Evolutionary conservation across 2,113 vertebrate genomes (phyloP).

Genomic region (Phodopus roborovskii): DNA sequence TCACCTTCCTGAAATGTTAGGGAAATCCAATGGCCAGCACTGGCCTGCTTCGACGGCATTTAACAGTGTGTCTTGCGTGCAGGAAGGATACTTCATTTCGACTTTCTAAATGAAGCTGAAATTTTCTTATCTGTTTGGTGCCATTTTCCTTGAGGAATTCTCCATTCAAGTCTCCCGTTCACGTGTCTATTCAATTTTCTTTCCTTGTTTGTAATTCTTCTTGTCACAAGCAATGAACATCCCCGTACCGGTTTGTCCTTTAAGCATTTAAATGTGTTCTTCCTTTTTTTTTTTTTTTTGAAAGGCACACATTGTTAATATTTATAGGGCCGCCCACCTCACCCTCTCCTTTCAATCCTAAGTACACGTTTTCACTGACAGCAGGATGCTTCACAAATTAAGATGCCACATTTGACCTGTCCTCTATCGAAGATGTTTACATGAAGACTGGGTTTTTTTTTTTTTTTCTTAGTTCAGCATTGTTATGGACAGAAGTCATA

Average conservation of each 20-base stretch:
- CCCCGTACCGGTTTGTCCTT: conserved; percentile 40
- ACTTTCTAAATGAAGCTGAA: background rate
- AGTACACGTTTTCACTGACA: background rate
- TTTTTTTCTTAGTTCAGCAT: conserved; percentile 1
- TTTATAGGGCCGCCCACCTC: conserved; percentile 3
- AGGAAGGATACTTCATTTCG: background rate
- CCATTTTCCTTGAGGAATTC: conserved; percentile 53
- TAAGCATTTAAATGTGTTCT: conserved; percentile 15
- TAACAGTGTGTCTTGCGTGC: background rate
- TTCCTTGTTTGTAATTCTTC: conserved; percentile 43
- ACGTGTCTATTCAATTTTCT: conserved; percentile 40
- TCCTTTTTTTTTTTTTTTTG: background rate
- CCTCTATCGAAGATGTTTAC: background rate
- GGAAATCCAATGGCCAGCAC: background rate
- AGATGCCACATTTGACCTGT: background rate
- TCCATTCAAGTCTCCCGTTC: conserved; percentile 39
- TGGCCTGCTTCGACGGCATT: background rate
- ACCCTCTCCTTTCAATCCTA: background rate
- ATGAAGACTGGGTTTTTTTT: background rate
- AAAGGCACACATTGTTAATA: conserved; percentile 36
- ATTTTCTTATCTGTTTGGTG: background rate
- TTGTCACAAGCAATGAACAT: conserved; percentile 23
- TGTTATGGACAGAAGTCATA: background rate
- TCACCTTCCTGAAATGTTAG: background rate
- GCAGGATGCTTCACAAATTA: background rate